Evolutionary conservation across 2,888 invertebrate genomes (phyloP), one percentile per base, ranked within the genome.

Genomic region (Morpho achilles): DNA sequence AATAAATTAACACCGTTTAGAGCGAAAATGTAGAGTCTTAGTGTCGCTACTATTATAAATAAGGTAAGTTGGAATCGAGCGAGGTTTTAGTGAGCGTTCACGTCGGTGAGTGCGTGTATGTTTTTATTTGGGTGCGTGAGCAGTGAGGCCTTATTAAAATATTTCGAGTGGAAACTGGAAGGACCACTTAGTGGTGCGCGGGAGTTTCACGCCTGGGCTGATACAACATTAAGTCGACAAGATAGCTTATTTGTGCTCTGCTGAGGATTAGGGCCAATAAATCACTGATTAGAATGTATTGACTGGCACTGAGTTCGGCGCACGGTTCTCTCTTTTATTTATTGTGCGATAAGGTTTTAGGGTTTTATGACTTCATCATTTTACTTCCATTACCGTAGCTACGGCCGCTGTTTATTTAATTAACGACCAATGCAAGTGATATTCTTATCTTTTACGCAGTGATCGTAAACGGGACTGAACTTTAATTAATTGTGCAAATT

Each of bases 1-100:
- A 88, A 90, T 90, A 90, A 90, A 90, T 90, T 90, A 90, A 90
- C 90, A 87, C 89, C 88, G 86, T 89, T 90, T 90, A 90, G 86
- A 89, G 90, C 89, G 82, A 90, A 87, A 89, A 88, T 87, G 88
- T 89, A 89, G 87, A 87, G 83, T 82, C 84, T 87, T 86, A 87
- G 84, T 87, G 87, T 87, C 86, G 87, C 87, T 87, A 85, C 87
- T 86, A 85, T 87, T 88, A 87, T 87, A 88, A 87, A 87, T 88
- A 88, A 86, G 80, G 77, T 81, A 77, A 75, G 75, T 67, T 79
- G 75, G 77, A 74, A 58, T 74, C 77, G 72, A 73, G 70, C 73
- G 76, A 77, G 73, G 80, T 77, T 80, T 80, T 77, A 79, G 80
- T 75, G 77, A 74, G 69, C 72, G 76, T 80, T 77, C 79, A 77